Evolutionary conservation across 2,888 invertebrate species (phyloP), one percentile per base, ranked within the genome.

Genomic region (Dynastes maya): DNA sequence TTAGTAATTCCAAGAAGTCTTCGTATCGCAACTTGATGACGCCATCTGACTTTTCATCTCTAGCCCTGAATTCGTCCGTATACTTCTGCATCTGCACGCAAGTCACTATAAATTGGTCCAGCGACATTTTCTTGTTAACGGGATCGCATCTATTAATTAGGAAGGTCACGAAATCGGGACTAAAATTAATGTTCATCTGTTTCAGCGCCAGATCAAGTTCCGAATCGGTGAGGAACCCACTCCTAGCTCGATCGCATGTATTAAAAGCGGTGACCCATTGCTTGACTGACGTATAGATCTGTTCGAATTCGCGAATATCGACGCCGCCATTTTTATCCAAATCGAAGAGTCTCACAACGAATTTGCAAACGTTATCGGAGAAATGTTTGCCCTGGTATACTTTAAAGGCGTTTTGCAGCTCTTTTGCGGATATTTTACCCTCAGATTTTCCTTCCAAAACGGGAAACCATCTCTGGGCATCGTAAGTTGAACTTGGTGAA

Each of bases 271-370:
- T 90, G 70, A 96, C 89, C 97, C 97, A 97, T 83, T 97, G 94
- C 88, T 97, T 97, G 49, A 97, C 93, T 85, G 97, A 97, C 77
- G 92, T 93, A 88, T 95, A 97, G 22, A 97, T 90, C 84, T 95
- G 94, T 87, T 95, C 95, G 87, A 97, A 97, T 87, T 97, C 97
- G 81, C 92, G 91, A 2, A 96, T 84, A 86, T 96, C 95, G 82
- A 97, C 96, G 29, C 94, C 94, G 13, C 96, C 97, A 82, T 92
- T 93, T 80, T 93, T 93, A 85, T 96, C 95, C 84, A 92, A 92
- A 86, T 97, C 97, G 88, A 97, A 97, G 95, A 97, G 95, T 77
- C 95, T 93, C 83, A 97, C 96, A 96, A 97, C 97, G 37, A 97
- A 90, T 83, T 93, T 93, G 87, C 97, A 97, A 5, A 96, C 95